phyloP scores from a whole-genome alignment of 2,113 vertebrate genomes.

The Peromyscus polionotus region DNA sequence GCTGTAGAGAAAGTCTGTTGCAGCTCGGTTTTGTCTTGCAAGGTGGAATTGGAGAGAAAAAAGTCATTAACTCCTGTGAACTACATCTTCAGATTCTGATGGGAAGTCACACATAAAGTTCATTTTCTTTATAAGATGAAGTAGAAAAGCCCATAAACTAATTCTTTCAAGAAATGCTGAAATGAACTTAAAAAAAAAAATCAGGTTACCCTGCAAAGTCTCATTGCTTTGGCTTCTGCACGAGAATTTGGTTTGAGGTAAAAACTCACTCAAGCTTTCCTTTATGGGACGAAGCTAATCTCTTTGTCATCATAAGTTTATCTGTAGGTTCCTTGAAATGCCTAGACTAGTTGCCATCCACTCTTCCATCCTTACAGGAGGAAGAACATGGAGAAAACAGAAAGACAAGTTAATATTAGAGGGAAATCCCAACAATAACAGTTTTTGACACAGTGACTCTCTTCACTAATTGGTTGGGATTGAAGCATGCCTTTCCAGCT shows the following conservation, averaged over 20 bases:
- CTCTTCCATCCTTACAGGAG: background rate
- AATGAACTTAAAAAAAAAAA: constrained; percentile 73
- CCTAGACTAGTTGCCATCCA: background rate
- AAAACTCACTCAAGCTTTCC: constrained; percentile 14
- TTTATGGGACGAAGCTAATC: background rate
- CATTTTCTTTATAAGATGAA: constrained; percentile 76
- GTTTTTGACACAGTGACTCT: background rate
- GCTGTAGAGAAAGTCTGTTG: constrained; percentile 74
- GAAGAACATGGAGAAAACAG: background rate
- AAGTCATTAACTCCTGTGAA: constrained; percentile 85
- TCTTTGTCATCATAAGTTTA: background rate
- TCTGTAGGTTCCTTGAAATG: background rate
- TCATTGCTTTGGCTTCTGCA: background rate
- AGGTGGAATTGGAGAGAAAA: constrained; percentile 88
- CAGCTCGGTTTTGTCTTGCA: constrained; percentile 80
- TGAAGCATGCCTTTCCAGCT: too few relatives aligned
- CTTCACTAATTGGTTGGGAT: background rate
- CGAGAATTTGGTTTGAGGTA: constrained; percentile 36
- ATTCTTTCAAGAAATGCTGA: constrained; percentile 75
- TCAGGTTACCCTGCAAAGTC: constrained; percentile 20
- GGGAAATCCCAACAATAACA: constrained; percentile 29
- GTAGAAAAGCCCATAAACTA: constrained; percentile 54
- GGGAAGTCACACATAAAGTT: constrained; percentile 76
- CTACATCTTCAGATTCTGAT: constrained; percentile 80
- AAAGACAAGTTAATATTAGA: constrained; percentile 6